Conservation (phyloP, 2,797 vertebrate species). For the Gambelia wislizenii region DNA sequence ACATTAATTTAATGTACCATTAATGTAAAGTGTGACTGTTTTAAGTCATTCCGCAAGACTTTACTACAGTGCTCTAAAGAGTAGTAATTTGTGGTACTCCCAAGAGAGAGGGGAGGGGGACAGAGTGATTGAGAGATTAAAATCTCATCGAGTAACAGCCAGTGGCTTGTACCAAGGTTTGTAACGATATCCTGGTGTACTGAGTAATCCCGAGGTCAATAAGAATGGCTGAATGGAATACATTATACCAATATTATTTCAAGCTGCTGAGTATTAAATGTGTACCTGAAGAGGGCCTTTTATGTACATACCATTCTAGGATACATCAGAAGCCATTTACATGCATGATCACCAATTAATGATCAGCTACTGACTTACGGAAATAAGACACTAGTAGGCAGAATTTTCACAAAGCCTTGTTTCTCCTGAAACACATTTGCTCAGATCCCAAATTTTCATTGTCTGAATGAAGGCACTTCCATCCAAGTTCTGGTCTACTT, state of each 20-base stretch:
- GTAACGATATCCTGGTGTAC: not conserved
- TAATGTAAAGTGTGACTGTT: slow-evolving; percentile 47
- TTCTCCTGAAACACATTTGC: not conserved
- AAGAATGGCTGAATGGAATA: not conserved
- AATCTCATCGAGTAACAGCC: slow-evolving; percentile 21
- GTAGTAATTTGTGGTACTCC: slow-evolving; percentile 39
- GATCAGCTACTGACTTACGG: not conserved
- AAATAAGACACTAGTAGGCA: not conserved
- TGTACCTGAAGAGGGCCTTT: slow-evolving; percentile 17
- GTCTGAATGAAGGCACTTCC: not conserved
- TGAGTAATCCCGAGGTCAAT: not conserved
- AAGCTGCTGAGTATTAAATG: slow-evolving; percentile 12
- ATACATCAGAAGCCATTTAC: not conserved
- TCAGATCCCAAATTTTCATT: not conserved
- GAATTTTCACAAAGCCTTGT: not conserved
- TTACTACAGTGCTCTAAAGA: slow-evolving; percentile 40
- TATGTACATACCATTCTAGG: slow-evolving; percentile 12
- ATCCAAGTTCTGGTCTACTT: not conserved
- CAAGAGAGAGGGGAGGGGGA: slow-evolving; percentile 10
- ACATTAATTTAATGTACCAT: slow-evolving; percentile 57
- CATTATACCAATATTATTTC: not conserved
- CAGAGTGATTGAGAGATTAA: slow-evolving; percentile 25
- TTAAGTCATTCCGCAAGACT: slow-evolving; percentile 37
- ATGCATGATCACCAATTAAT: not conserved
- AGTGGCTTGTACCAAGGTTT: not conserved